A percentile compares a stretch with the other conserved stretches of the same genome.
These are phyloP conservation scores for Magallana nippona DNA, from an alignment of 2,888 invertebrate genomes.

Conservation along the genomic window DNA sequence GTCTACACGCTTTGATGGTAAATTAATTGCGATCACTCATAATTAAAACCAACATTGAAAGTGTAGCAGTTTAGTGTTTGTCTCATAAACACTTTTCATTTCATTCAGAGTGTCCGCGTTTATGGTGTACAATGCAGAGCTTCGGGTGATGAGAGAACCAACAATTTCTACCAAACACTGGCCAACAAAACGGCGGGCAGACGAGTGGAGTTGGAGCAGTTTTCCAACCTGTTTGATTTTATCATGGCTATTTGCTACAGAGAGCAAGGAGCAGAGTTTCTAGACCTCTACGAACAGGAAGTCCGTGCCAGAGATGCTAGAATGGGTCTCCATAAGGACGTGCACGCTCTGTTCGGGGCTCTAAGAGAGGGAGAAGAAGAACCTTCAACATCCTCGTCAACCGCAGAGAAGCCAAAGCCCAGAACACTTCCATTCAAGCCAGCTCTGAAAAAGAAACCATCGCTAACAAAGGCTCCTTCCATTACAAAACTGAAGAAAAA, in stretches of 20 bases:
- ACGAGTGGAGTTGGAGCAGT: slow-evolving; percentile 70
- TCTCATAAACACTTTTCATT: neutral
- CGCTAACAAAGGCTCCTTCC: slow-evolving; percentile 41
- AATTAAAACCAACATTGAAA: too few species aligned
- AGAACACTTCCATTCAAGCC: slow-evolving; percentile 10
- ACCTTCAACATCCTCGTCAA: slow-evolving; percentile 1
- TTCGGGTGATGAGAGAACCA: slow-evolving; percentile 25
- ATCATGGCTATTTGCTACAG: slow-evolving; percentile 77
- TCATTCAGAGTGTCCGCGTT: slow-evolving; percentile 63
- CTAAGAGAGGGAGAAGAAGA: slow-evolving; percentile 52
- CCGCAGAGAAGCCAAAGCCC: slow-evolving; percentile 26
- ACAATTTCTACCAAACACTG: slow-evolving; percentile 67
- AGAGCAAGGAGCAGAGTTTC: slow-evolving; percentile 67
- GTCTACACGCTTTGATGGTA: too few species aligned
- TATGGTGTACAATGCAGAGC: slow-evolving; percentile 64
- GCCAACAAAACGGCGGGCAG: slow-evolving; percentile 68
- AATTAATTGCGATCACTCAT: too few species aligned
- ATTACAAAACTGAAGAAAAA: slow-evolving; percentile 11
- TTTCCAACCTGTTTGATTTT: slow-evolving; percentile 73
- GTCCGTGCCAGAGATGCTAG: slow-evolving; percentile 55
- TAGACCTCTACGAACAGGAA: slow-evolving; percentile 60
- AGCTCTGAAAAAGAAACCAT: slow-evolving; percentile 38
- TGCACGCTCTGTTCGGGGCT: slow-evolving; percentile 61
- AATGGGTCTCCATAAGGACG: slow-evolving; percentile 57
- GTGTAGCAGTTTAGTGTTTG: too few species aligned